Conservation (phyloP, 2,888 invertebrate species). For the Hemicrepidius hirtus region DNA sequence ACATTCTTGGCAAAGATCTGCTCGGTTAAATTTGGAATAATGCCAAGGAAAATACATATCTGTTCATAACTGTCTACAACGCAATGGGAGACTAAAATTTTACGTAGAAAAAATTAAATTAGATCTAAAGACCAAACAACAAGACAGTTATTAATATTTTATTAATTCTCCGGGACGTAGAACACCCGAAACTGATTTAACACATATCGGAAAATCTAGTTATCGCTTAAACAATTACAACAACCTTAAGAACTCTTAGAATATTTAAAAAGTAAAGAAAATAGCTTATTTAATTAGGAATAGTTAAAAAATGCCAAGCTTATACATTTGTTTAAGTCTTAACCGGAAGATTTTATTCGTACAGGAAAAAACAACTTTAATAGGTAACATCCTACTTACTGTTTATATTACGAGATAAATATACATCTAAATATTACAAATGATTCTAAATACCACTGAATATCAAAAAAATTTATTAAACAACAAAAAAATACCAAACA, state of each 20-base stretch:
- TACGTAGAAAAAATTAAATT: conserved; percentile 6
- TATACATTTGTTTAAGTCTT: too few relatives aligned
- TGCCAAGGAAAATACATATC: conserved; percentile 55
- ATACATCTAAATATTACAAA: background rate
- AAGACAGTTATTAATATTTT: background rate
- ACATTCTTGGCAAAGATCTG: conserved; percentile 70
- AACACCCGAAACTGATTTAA: too few relatives aligned
- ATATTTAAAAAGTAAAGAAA: too few relatives aligned
- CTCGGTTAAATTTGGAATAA: conserved; percentile 53
- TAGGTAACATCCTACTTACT: background rate
- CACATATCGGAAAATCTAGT: too few relatives aligned
- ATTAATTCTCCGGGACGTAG: too few relatives aligned
- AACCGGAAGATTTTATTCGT: too few relatives aligned
- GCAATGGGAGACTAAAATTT: conserved; percentile 15
- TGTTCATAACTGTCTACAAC: conserved; percentile 40
- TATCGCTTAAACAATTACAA: too few relatives aligned
- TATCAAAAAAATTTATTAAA: conserved; percentile 16
- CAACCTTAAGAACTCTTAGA: too few relatives aligned
- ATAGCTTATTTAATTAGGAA: too few relatives aligned
- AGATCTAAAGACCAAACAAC: background rate
- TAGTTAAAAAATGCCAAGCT: too few relatives aligned
- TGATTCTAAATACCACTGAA: background rate
- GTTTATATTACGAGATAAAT: too few relatives aligned
- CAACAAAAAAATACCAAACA: conserved; percentile 24
- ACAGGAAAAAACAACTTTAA: too few relatives aligned